Evolutionary conservation across 2,888 invertebrate species (phyloP), one percentile per base, ranked within the genome.

Genomic region (Drosophila sordidula): DNA sequence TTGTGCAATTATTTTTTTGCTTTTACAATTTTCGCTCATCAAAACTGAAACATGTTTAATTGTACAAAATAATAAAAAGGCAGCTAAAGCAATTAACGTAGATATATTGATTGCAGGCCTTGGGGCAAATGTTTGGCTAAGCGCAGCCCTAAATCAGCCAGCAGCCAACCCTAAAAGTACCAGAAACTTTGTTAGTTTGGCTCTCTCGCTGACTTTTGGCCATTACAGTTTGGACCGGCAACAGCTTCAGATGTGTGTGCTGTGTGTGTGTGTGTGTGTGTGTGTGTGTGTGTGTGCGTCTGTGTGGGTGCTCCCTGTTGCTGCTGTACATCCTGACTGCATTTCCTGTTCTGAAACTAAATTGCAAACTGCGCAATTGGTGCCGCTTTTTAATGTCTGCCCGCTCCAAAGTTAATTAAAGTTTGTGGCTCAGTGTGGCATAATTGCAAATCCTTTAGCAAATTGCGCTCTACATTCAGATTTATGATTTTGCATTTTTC

Each of bases 181-280:
- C 34, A 50, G 18, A 38, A 41, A 29, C 32, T 61, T 59, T 39
- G 42, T 47, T 52, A 34, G 46, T 42, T 52, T n/a, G n/a, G 41
- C 3, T 12, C 50, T 49, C 50, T 59, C 36, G 32, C 36, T 55
- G 12, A 6, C n/a, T 11, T 36, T 14, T 18, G 32, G 25, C 22
- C 69, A 71, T 54, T 71, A 29, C 56, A 54, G 56, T 38, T 42
- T 49, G 41, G 52, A 61, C 61, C 66, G 66, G 54, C 72, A 66
- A 61, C 52, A 67, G 50, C 50, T 68, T 51, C 67, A 57, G 62
- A 49, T 54, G 45, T 63, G 52, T 52, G 39, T 44, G 47, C 3
- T 11, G 9, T 22, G 42, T n/a, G 25, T 39, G 16, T 39, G n/a
- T n/a, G 29, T 18, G 11, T 36, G 18, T 18, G 18, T 18, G 18